Evolutionary conservation across 2,113 vertebrate genomes (phyloP), one percentile per base, ranked within the genome.

Genomic region (Peromyscus leucopus): DNA sequence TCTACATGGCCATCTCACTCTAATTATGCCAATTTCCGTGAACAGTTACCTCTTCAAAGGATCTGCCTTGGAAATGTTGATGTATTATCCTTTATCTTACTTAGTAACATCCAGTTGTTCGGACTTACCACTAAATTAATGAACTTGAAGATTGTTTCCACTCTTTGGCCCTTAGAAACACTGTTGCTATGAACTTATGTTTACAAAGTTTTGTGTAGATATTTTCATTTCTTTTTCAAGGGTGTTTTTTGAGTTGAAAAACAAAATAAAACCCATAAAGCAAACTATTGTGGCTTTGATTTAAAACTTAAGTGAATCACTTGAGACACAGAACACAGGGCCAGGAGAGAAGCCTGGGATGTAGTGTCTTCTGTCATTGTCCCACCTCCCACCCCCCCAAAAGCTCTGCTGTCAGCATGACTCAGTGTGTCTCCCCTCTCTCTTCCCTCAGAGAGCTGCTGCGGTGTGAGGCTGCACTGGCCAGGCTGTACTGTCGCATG

Each of bases 401-500:
- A 4, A 2, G 4, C 89, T 26, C 15, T 13, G 57, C 17, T 3
- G 0, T 19, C 19, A 1, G 0, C 1, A 8, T 42, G 42, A 42
- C 79, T 80, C 46, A 79, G 28, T 0, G 0, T 11, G 0, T 33
- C 61, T 21, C 48, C 1, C n/a, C 10, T 0, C 3, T 51, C 26
- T 31, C 51, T 79, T 98, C 79, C 97, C 90, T 96, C 91, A 99
- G 99, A 97, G 99, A 99, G 98, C 99, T 99, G 79, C 97, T 99
- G 94, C 99, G 99, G 39, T 99, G 99, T 10, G 99, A 99, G 97
- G 99, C 99, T 7, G 98, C 99, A 0, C 98, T 99, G 96, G 99
- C 99, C 31, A 99, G 99, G 93, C 98, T 99, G 0, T 99, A 99
- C 98, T 99, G 99, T 95, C 99, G 99, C 63, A 99, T 99, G 99